Percentiles rank a stretch among this genome's conserved stretches.
Conservation (phyloP, 2,888 invertebrate species). For the Morinoia aosen region DNA sequence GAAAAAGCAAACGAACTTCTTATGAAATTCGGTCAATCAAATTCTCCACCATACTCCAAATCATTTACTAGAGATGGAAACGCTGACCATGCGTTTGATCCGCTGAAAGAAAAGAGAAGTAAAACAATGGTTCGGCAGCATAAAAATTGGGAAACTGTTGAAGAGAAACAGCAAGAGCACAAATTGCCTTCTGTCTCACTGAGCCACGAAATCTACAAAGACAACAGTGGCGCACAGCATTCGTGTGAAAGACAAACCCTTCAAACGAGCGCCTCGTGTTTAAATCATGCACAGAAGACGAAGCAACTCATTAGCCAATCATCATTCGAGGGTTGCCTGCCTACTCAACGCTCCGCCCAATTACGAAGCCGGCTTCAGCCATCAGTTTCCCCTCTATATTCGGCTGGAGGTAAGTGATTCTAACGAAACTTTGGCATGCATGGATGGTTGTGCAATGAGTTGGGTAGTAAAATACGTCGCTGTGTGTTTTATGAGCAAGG, state of each 20-base stretch:
- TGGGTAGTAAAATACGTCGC: not conserved
- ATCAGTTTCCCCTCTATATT: not conserved
- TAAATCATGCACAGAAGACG: not conserved
- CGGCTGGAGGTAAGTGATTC: not conserved
- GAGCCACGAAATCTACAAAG: not conserved
- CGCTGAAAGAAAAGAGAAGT: not conserved
- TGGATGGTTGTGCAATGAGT: not conserved
- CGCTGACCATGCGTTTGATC: not conserved
- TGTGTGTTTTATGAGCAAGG: not conserved
- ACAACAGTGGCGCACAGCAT: not conserved
- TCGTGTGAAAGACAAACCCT: not conserved
- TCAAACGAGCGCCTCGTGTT: not conserved
- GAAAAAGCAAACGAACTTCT: not conserved
- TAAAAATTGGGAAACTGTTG: not conserved
- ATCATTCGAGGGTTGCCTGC: not conserved
- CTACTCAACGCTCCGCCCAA: not conserved
- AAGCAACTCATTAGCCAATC: conserved; percentile 16
- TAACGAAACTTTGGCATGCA: not conserved
- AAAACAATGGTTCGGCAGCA: not conserved
- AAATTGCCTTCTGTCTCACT: not conserved
- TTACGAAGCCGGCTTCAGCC: not conserved
- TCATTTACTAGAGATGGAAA: not conserved
- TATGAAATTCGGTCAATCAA: not conserved
- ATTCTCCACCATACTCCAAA: not conserved
- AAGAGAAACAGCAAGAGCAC: not conserved